Conservation (phyloP, 2,113 vertebrate species). For the Peromyscus polionotus region DNA sequence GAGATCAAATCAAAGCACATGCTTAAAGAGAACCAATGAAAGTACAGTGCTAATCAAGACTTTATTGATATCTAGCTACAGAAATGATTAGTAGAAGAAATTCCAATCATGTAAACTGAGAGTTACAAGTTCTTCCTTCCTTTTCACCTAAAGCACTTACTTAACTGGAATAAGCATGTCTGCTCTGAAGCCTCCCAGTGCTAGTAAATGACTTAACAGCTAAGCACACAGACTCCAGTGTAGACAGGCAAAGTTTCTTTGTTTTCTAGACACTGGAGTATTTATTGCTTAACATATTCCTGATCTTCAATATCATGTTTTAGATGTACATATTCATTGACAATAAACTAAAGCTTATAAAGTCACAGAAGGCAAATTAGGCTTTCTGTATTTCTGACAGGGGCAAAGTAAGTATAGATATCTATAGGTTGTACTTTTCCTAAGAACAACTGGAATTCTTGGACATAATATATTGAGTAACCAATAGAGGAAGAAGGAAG, state of each 20-base stretch:
- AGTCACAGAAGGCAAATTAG: background rate
- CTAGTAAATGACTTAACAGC: background rate
- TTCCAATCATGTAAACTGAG: background rate
- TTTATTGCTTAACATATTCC: too few relatives aligned
- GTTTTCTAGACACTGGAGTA: background rate
- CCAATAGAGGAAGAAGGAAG: background rate
- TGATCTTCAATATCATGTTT: background rate
- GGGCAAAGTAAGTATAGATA: too few relatives aligned
- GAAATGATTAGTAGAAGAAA: background rate
- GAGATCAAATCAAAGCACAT: background rate
- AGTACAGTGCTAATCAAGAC: background rate
- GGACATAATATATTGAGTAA: background rate
- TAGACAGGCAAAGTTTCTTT: background rate
- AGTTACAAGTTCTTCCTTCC: background rate
- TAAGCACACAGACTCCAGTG: background rate
- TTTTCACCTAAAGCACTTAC: background rate
- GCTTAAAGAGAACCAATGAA: background rate
- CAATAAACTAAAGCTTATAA: background rate
- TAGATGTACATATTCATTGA: background rate
- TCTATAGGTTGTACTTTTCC: background rate
- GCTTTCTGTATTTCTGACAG: background rate
- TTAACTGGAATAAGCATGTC: background rate
- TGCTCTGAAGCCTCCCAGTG: background rate
- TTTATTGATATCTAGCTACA: background rate
- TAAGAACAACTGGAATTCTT: background rate